Conservation (phyloP, 1,140 invertebrate genomes). For the Diachasma alloeum region DNA sequence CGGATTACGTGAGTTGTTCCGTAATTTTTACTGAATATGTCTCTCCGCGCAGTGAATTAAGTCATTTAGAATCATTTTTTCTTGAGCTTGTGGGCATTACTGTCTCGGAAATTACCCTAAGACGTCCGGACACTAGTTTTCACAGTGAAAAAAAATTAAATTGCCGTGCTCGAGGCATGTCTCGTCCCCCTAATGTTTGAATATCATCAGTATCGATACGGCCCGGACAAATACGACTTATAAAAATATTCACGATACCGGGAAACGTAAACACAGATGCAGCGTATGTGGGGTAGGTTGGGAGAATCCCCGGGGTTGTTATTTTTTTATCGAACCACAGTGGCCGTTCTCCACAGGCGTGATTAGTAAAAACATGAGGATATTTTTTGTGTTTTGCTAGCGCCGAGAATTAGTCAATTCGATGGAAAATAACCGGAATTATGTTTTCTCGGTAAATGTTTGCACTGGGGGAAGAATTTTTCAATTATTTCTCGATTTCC, state of each 20-base stretch:
- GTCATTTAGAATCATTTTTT: no score
- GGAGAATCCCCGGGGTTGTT: slow-evolving; percentile 22
- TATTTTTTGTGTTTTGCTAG: neutral
- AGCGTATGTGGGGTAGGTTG: neutral
- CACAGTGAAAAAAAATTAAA: neutral
- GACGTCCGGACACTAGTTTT: no score
- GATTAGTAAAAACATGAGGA: slow-evolving; percentile 29
- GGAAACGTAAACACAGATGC: neutral
- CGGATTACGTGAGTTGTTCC: no score
- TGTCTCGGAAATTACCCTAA: no score
- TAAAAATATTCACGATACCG: slow-evolving; percentile 22
- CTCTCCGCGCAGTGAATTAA: no score
- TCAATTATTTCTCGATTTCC: neutral
- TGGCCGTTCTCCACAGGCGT: neutral
- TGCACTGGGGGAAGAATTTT: neutral
- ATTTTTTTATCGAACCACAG: slow-evolving; percentile 12
- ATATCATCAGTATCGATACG: neutral
- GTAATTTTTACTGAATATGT: no score
- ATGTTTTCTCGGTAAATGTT: neutral
- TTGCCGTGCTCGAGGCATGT: neutral
- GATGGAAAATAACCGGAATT: neutral
- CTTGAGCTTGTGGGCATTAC: no score
- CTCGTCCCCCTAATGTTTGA: neutral
- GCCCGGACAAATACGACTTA: slow-evolving; percentile 13
- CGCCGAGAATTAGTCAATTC: neutral